Base-by-base conservation (phyloP, 2,888 invertebrate genomes). In the Thera britannica region DNA sequence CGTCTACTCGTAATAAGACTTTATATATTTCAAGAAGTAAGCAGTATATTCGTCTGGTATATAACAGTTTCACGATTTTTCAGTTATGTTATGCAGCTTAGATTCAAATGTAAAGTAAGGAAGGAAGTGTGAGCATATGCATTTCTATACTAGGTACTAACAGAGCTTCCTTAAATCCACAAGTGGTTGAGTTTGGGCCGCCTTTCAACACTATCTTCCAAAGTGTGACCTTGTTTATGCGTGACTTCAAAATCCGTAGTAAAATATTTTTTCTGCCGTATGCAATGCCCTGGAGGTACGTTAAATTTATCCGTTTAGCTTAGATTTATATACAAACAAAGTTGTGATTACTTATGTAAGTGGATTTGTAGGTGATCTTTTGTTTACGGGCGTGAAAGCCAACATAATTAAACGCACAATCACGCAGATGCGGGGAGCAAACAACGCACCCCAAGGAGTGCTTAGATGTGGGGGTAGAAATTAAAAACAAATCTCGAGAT, bases 121-220 rank as follows among this genome's bases (percentile, higher is more conserved):
- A 65, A 74, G 58, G 3, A 65, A 74, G 58, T 49, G 11, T 73
- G 72, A 68, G 79, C 64, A 80, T 82, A 86, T 81, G 76, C 74
- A 84, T 89, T 88, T 87, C 82, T 82, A 23, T 23, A 82, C 83
- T 84, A 83, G 77, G 79, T 78, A 83, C 77, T 76, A 77, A 77
- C 75, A 80, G 77, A 79, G 79, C 77, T 75, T 79, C 51, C 75
- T 79, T 73, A 76, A 83, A 88, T 90, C 93, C 92, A 93, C 93
- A 93, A 93, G 93, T 93, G 92, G 93, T 93, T 86, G 90, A 23
- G 23, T 23, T 23, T 23, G 23, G 76, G 84, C 86, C 85, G 84
- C 83, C 82, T 85, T 85, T 81, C 78, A 77, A 82, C 82, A 81
- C 77, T 80, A 77, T 79, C 74, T 73, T 64, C 49, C 49, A 51